Evolutionary conservation across 2,888 invertebrate genomes (phyloP).

Genomic region (Dugesia japonica): DNA sequence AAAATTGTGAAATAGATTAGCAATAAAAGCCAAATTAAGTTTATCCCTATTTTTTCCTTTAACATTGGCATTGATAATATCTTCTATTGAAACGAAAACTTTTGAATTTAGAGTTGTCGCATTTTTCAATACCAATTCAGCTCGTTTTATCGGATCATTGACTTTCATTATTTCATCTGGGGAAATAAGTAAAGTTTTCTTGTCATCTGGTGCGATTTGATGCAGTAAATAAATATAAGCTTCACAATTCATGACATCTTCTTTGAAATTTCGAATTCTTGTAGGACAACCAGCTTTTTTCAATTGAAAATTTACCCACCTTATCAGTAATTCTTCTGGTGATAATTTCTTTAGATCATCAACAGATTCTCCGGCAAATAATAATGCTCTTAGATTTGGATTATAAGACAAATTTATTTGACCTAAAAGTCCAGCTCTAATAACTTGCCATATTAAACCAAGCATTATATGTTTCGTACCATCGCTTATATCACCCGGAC

Average conservation of each 20-base stretch:
- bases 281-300: constrained; percentile 62
- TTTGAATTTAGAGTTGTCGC: constrained; percentile 85
- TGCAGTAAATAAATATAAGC: constrained; percentile 78
- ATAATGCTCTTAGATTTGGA: constrained; percentile 73
- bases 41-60: constrained; percentile 50
- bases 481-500: constrained; percentile 78
- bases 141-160: constrained; percentile 52
- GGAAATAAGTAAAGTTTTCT: constrained; percentile 54
- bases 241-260: constrained; percentile 84
- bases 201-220: constrained; percentile 77
- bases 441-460: constrained; percentile 89
- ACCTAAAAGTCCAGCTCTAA: constrained; percentile 80
- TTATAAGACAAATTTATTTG: constrained; percentile 87
- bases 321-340: constrained; percentile 65
- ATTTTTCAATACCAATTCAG: constrained; percentile 86
- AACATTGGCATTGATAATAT: constrained; percentile 85
- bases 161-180: constrained; percentile 7
- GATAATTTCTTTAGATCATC: constrained; percentile 79
- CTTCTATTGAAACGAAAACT: constrained; percentile 80
- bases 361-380: constrained; percentile 61
- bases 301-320: constrained; percentile 92
- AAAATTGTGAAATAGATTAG: constrained; percentile 94
- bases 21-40: constrained; percentile 92
- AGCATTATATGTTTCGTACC: constrained; percentile 77
- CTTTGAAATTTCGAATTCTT: constrained; percentile 76